Evolutionary conservation across 1,140 invertebrate species (phyloP).

Genomic region (Pemphigus obesinymphae): DNA sequence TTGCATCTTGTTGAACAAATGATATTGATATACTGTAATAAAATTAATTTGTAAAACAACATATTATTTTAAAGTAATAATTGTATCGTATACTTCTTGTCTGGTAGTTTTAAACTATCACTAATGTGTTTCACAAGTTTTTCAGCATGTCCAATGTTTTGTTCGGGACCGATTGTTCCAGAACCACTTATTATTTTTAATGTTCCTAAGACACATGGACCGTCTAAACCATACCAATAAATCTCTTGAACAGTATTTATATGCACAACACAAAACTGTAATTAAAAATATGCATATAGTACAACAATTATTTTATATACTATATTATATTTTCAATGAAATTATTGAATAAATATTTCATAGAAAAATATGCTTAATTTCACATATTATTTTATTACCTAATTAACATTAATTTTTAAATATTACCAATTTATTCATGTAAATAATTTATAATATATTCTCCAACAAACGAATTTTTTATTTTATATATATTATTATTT

Average conservation of each 20-base stretch:
- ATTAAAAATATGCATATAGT: background rate
- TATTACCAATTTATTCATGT: too few relatives aligned
- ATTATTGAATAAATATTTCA: too few relatives aligned
- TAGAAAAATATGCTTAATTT: too few relatives aligned
- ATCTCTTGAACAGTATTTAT: constrained; percentile 1
- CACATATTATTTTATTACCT: too few relatives aligned
- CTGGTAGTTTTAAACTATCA: background rate
- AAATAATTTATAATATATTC: too few relatives aligned
- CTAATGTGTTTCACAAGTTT: constrained; percentile 10
- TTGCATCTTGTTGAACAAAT: constrained; percentile 9
- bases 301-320: background rate
- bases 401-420: too few relatives aligned
- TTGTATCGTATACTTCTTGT: constrained; percentile 25
- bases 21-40: constrained; percentile 33
- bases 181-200: background rate
- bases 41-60: background rate
- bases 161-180: constrained; percentile 5
- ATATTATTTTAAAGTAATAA: background rate
- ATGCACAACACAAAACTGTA: constrained; percentile 23
- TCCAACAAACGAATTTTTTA: too few relatives aligned
- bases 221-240: constrained; percentile 16
- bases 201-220: constrained; percentile 22
- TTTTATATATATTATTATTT: background rate
- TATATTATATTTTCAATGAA: background rate
- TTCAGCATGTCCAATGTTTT: constrained; percentile 10